Conservation (phyloP, 2,888 invertebrate species). For the Mesopsocus fuscifrons region DNA sequence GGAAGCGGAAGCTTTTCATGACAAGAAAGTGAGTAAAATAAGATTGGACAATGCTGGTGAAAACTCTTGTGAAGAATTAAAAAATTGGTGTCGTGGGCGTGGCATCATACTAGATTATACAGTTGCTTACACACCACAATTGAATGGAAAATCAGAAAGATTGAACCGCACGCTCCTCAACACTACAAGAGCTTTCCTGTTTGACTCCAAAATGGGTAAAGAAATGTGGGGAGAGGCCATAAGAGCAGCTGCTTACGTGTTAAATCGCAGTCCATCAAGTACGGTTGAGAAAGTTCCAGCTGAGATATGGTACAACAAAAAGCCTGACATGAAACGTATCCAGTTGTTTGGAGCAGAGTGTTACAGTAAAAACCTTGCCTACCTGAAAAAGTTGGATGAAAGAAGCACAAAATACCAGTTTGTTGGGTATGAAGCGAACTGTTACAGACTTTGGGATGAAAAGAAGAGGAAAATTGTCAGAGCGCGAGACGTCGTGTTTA, state of each 20-base stretch:
- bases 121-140: slow-evolving; percentile 13
- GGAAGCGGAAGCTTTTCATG: slow-evolving; percentile 11
- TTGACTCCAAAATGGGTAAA: slow-evolving; percentile 12
- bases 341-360: background rate
- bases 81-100: slow-evolving; percentile 13
- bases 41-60: slow-evolving; percentile 15
- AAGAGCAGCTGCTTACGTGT: background rate
- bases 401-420: background rate
- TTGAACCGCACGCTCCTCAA: slow-evolving; percentile 14
- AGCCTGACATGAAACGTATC: background rate
- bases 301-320: background rate
- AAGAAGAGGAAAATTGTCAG: background rate
- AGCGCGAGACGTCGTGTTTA: background rate
- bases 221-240: background rate
- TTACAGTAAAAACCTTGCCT: background rate
- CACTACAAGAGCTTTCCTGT: slow-evolving; percentile 14
- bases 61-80: slow-evolving; percentile 13
- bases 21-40: slow-evolving; percentile 12
- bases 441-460: background rate
- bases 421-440: background rate
- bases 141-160: slow-evolving; percentile 14
- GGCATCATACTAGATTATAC: slow-evolving; percentile 14
- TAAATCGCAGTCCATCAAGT: background rate
- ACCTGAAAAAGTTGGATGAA: background rate
- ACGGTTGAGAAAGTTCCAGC: background rate